Evolutionary conservation across 2,888 invertebrate species (phyloP), one percentile per base, ranked within the genome.

Genomic region (Aquatica leii): DNA sequence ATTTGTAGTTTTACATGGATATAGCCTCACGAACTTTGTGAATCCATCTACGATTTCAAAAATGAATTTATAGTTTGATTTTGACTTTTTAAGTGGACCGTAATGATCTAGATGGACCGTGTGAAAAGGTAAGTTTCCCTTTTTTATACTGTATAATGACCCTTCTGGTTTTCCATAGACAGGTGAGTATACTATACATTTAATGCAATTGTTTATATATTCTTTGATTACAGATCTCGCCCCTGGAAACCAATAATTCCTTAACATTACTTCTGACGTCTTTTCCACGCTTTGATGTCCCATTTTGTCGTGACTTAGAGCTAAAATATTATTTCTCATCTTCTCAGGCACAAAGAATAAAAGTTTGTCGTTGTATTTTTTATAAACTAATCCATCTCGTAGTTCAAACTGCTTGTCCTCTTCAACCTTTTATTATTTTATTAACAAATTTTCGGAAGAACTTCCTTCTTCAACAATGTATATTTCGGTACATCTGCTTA

Each of bases 201-300:
- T 37, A 2, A 37, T 5, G 9, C 37, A 37, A 37, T 37, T 37
- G 2, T 37, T 9, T 6, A 37, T 2, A 31, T 31, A 31, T 6
- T 31, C 9, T n/a, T n/a, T n/a, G n/a, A n/a, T n/a, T n/a, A n/a
- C n/a, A n/a, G n/a, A n/a, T n/a, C n/a, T n/a, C n/a, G n/a, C n/a
- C n/a, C n/a, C n/a, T n/a, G n/a, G n/a, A n/a, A n/a, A n/a, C n/a
- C n/a, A n/a, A n/a, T n/a, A n/a, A n/a, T n/a, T n/a, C n/a, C n/a
- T 20, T n/a, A 11, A 15, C 5, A 57, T 48, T 35, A 20, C 12
- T 37, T 57, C 57, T 2, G 14, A 3, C 6, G 20, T 21, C 12
- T 57, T 57, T 1, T 31, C 20, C 12, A 15, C 18, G 3, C 76
- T 76, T 51, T 74, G 51, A 65, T 78, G 78, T 55, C 75, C 73